Conservation (phyloP, 2,888 invertebrate genomes). For the Mimumesa dahlbomi region DNA sequence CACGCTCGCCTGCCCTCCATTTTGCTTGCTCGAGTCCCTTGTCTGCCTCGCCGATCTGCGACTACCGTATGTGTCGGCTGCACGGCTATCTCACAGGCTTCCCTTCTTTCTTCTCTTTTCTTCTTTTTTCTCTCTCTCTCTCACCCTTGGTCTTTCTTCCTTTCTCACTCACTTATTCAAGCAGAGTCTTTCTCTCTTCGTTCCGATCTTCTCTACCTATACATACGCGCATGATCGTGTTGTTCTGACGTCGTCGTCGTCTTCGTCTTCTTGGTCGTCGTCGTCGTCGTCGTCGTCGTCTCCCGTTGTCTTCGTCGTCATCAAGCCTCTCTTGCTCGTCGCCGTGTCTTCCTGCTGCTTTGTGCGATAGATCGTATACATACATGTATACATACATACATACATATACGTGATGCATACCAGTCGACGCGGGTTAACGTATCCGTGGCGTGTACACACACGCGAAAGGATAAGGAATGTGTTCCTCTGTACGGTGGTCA, state of each 20-base stretch:
- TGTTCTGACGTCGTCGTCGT: slow-evolving; percentile 58
- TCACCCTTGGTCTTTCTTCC: slow-evolving; percentile 8
- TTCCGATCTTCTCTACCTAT: slow-evolving; percentile 33
- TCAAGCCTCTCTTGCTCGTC: slow-evolving; percentile 42
- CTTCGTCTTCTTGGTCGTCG: slow-evolving; percentile 37
- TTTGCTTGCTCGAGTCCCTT: slow-evolving; percentile 78
- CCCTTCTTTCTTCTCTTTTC: slow-evolving; percentile 36
- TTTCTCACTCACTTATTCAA: no score
- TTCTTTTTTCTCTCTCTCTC: slow-evolving; percentile 38
- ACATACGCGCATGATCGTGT: slow-evolving; percentile 63
- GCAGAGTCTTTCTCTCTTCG: no score
- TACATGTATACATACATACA: background rate
- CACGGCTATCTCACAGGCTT: slow-evolving; percentile 68
- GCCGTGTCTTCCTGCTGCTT: slow-evolving; percentile 49
- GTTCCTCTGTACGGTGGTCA: slow-evolving; percentile 58
- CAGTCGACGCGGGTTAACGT: slow-evolving; percentile 43
- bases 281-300: slow-evolving; percentile 46
- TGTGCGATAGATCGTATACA: slow-evolving; percentile 32
- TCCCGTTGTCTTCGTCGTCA: slow-evolving; percentile 31
- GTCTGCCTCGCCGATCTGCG: slow-evolving; percentile 79
- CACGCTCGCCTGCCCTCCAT: slow-evolving; percentile 80
- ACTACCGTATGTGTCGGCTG: slow-evolving; percentile 79
- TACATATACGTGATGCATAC: background rate
- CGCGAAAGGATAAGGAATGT: slow-evolving; percentile 19
- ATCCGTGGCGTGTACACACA: background rate